Percentiles rank a stretch among this genome's conserved stretches.
These are phyloP conservation scores for Clanis bilineata DNA, from an alignment of 2,888 invertebrate species.

Conservation along the genomic window DNA sequence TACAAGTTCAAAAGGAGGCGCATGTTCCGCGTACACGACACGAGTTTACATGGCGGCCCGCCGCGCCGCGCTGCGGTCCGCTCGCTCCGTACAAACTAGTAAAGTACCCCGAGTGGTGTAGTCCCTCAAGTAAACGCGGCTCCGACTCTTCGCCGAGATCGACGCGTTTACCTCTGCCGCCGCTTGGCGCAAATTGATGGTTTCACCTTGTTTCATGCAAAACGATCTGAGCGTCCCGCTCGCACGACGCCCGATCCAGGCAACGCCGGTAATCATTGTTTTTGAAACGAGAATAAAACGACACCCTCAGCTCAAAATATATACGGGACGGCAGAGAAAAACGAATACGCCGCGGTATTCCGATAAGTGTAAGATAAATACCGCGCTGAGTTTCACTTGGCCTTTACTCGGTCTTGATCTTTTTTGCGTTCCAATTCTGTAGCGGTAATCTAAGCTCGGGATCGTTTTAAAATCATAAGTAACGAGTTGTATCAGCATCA, in stretches of 20 bases:
- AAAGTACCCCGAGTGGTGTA: constrained; percentile 49
- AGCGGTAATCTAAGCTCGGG: constrained; percentile 50
- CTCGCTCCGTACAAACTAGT: constrained; percentile 33
- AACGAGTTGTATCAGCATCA: constrained; percentile 44
- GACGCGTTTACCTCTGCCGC: constrained; percentile 61
- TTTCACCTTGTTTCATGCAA: constrained; percentile 75
- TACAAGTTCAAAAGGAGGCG: constrained; percentile 31
- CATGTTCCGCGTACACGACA: constrained; percentile 48
- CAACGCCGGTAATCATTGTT: constrained; percentile 74
- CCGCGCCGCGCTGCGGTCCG: background rate
- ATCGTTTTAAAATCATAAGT: constrained; percentile 59
- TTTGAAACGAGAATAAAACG: constrained; percentile 71
- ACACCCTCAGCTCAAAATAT: constrained; percentile 62
- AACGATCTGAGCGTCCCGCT: constrained; percentile 72
- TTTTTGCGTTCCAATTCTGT: constrained; percentile 58
- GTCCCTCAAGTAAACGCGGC: constrained; percentile 48
- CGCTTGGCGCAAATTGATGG: constrained; percentile 72
- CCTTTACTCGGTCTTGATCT: constrained; percentile 51
- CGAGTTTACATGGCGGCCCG: constrained; percentile 48
- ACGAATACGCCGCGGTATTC: constrained; percentile 66
- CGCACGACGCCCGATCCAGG: constrained; percentile 63
- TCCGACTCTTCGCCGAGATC: constrained; percentile 57
- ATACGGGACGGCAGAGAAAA: constrained; percentile 65
- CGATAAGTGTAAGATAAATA: constrained; percentile 80
- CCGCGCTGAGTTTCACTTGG: constrained; percentile 68